Conservation (phyloP, 1,140 invertebrate genomes). For the Pectinophora gossypiella region DNA sequence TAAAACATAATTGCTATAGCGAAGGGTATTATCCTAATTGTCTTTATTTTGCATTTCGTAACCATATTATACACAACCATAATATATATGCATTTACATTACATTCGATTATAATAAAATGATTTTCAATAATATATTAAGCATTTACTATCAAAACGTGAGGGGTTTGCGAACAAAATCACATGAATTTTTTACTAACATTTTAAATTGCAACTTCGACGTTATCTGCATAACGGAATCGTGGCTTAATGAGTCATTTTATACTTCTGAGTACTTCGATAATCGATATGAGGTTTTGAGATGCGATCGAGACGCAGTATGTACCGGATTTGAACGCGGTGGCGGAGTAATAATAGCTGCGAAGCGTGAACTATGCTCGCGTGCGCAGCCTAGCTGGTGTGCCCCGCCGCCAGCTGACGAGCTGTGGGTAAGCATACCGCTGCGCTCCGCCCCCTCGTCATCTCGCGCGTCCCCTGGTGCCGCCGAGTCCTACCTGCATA, state of each 20-base stretch:
- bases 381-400: background rate
- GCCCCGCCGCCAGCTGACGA: conserved; percentile 11
- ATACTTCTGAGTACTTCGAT: conserved; percentile 12
- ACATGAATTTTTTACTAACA: conserved; percentile 4
- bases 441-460: background rate
- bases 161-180: conserved; percentile 17
- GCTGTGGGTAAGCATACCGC: conserved; percentile 13
- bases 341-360: conserved; percentile 11
- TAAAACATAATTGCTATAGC: too few species aligned
- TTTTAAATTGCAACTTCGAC: conserved; percentile 9
- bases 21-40: too few species aligned
- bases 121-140: too few species aligned
- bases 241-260: conserved; percentile 13
- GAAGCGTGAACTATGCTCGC: conserved; percentile 11
- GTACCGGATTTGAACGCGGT: background rate
- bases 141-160: conserved; percentile 19
- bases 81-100: too few species aligned
- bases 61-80: too few species aligned
- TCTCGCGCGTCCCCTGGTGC: background rate
- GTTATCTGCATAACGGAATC: conserved; percentile 14
- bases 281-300: conserved; percentile 6
- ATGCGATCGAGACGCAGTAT: conserved; percentile 3
- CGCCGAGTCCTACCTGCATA: background rate
- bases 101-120: too few species aligned
- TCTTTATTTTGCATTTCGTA: too few species aligned